A percentile compares a stretch with the other conserved stretches of the same genome.
Conservation (phyloP, 1,140 invertebrate genomes). For the Sarcophaga peregrina region DNA sequence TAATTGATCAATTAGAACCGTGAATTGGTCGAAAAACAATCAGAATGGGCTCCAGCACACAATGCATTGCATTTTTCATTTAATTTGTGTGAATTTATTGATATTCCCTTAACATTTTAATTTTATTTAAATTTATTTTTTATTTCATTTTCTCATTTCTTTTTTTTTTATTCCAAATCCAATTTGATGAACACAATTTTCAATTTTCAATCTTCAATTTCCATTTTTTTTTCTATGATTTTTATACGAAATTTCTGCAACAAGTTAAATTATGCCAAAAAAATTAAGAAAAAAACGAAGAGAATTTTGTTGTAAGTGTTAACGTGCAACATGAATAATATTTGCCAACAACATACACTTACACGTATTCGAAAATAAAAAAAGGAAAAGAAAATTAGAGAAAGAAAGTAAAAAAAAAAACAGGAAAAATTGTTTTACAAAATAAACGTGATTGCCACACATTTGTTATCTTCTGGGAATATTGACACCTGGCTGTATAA, state of each 20-base stretch:
- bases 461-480: slow-evolving; percentile 10
- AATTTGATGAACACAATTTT: slow-evolving; percentile 4
- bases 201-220: neutral
- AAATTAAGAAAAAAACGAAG: neutral
- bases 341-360: neutral
- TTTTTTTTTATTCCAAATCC: neutral
- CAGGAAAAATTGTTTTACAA: neutral
- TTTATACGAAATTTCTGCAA: neutral
- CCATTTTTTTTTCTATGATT: neutral
- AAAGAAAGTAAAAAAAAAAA: no score
- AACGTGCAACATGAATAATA: slow-evolving; percentile 5
- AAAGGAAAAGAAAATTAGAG: neutral
- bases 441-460: slow-evolving; percentile 14
- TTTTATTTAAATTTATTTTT: no score
- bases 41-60: no score
- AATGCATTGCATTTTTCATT: no score
- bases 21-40: no score
- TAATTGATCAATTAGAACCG: no score
- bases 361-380: neutral
- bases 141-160: no score
- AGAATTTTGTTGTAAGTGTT: neutral
- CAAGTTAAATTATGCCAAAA: neutral
- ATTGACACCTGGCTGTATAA: neutral
- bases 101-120: no score
- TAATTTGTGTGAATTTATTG: no score